A percentile compares a stretch with the other conserved stretches of the same genome.
Evolutionary conservation across 2,797 vertebrate genomes (phyloP).

Genomic region (Coluber constrictor): DNA sequence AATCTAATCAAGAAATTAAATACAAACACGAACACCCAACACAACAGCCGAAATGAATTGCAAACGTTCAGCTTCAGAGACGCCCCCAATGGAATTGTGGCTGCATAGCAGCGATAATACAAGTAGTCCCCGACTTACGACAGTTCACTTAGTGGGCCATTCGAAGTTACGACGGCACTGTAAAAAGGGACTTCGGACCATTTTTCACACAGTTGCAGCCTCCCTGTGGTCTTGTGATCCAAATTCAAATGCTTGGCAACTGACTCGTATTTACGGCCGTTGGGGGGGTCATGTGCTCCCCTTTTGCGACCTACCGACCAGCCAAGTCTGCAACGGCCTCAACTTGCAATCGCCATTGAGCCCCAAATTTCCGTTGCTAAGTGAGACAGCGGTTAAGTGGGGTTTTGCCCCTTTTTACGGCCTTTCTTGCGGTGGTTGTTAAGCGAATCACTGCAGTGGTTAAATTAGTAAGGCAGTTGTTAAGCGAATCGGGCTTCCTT

Average conservation of each 20-base stretch:
- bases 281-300: not conserved
- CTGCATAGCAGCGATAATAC: not conserved
- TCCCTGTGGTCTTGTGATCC: not conserved
- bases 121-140: not conserved
- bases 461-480: not conserved
- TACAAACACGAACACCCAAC: not conserved
- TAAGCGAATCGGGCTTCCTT: not conserved
- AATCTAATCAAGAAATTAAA: not conserved
- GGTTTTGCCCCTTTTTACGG: not conserved
- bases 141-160: not conserved
- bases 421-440: not conserved
- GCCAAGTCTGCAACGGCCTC: too few species aligned
- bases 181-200: not conserved
- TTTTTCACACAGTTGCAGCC: not conserved
- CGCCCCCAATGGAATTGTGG: not conserved
- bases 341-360: not conserved
- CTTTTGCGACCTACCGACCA: not conserved
- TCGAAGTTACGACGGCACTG: not conserved
- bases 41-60: not conserved
- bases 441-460: not conserved
- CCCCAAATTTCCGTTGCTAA: not conserved
- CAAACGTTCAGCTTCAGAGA: not conserved
- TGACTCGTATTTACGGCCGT: not conserved
- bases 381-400: not conserved
- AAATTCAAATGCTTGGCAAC: not conserved